phyloP scores from a whole-genome alignment of 2,888 invertebrate species.

The Synergus japonicus region DNA sequence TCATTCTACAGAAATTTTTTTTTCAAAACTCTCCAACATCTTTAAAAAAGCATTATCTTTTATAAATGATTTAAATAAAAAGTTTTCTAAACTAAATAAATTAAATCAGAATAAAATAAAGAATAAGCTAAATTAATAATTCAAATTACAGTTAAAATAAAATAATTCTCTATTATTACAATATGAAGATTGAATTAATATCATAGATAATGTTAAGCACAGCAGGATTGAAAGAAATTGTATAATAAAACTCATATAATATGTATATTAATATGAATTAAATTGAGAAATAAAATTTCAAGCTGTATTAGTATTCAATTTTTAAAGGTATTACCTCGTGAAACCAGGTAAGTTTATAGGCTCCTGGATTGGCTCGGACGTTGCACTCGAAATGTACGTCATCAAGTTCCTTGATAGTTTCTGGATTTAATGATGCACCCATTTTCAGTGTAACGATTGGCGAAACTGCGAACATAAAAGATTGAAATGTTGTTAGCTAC shows the following conservation, averaged over 20 bases:
- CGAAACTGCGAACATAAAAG: constrained; percentile 82
- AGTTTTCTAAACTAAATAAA: neutral
- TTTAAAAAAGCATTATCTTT: neutral
- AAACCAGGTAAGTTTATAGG: constrained; percentile 91
- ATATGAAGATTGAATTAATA: too few relatives aligned
- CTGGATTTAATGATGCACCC: constrained; percentile 90
- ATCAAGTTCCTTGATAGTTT: constrained; percentile 92
- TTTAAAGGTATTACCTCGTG: constrained; percentile 82
- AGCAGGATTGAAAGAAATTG: too few relatives aligned
- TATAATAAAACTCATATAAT: neutral
- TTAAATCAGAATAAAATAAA: neutral
- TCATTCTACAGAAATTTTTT: too few relatives aligned
- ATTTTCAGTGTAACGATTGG: constrained; percentile 90
- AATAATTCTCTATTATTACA: neutral
- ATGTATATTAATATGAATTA: too few relatives aligned
- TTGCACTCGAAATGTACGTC: constrained; percentile 94
- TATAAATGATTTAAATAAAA: neutral
- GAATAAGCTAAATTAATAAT: neutral
- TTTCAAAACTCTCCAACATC: too few relatives aligned
- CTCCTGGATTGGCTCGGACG: constrained; percentile 90
- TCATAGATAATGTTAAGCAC: too few relatives aligned
- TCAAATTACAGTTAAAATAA: neutral
- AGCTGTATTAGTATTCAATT: neutral
- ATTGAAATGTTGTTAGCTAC: neutral
- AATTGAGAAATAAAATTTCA: neutral